Evolutionary conservation across 2,113 vertebrate species (phyloP), one percentile per base, ranked within the genome.

Genomic region (Jaculus jaculus): DNA sequence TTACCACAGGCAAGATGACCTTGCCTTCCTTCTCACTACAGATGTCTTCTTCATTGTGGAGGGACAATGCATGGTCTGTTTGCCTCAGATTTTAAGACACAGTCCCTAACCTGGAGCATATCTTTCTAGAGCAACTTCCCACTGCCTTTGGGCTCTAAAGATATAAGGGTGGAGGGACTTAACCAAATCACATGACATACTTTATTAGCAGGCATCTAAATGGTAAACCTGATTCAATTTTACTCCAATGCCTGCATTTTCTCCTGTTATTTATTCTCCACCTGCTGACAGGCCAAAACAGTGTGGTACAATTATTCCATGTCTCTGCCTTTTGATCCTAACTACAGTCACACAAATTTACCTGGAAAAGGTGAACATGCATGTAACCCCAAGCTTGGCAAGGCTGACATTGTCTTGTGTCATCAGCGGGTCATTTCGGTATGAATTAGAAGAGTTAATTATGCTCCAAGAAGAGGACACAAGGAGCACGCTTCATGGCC

Each of bases 361-460:
- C 99, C 98, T 99, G 97, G 99, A 99, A 98, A 99, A 99, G 91
- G 99, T 96, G 0, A 98, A 99, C 15, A 98, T 98, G 87, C 98
- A 99, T 96, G 26, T 99, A 99, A 95, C 98, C 99, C 96, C 98
- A 98, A 94, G 98, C 98, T 97, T 98, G 97, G 34, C 96, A 92
- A 0, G 93, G 98, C 94, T 98, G 98, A 4, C 98, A 98, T 95
- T 99, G 98, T 72, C 98, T 98, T 65, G 99, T 98, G 82, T 99
- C 98, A 91, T 99, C 98, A 60, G 98, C 98, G 73, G 99, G 98
- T 96, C 99, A 98, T 92, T 98, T 98, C 34, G 71, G 74, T 95
- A 60, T 63, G 86, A 72, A 94, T n/a, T 23, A 60, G 28, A 81
- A 77, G 16, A 9, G 1, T 12, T 82, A 16, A 72, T 95, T 95